phyloP scores from a whole-genome alignment of 2,113 vertebrate genomes.

The Pelodiscus sinensis region DNA sequence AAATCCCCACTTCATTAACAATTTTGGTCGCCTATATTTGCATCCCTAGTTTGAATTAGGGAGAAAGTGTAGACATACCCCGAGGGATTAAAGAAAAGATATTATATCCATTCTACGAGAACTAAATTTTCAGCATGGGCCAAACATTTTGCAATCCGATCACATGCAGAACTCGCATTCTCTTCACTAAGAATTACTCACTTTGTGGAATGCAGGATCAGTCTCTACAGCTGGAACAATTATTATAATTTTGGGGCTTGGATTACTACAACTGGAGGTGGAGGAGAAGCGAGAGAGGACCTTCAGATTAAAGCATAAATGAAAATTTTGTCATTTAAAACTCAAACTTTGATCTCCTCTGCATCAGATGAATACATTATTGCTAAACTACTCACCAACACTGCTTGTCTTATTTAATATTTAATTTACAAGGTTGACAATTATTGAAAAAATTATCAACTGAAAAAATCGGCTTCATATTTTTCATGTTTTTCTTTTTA shows the following conservation, averaged over 20 bases:
- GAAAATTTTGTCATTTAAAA: slow-evolving; percentile 5
- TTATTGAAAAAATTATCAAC: background rate
- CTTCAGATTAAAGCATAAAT: slow-evolving; percentile 27
- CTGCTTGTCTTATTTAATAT: background rate
- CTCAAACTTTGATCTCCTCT: background rate
- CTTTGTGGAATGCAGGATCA: background rate
- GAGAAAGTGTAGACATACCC: too few relatives aligned
- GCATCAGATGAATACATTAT: background rate
- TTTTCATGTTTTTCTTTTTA: background rate
- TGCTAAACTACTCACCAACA: background rate
- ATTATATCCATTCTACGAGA: background rate
- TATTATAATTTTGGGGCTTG: background rate
- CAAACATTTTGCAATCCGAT: background rate
- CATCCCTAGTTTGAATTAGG: too few relatives aligned
- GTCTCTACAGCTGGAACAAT: background rate
- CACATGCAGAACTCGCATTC: background rate
- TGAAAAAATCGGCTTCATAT: too few relatives aligned
- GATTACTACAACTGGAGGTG: background rate
- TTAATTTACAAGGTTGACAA: background rate
- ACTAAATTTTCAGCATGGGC: background rate
- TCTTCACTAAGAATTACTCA: background rate
- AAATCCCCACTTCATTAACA: too few relatives aligned
- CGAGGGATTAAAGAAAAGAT: background rate
- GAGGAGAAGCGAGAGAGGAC: background rate
- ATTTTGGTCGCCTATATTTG: too few relatives aligned